Base-by-base conservation (phyloP, 1,140 invertebrate genomes). In the Magallana gigas region DNA sequence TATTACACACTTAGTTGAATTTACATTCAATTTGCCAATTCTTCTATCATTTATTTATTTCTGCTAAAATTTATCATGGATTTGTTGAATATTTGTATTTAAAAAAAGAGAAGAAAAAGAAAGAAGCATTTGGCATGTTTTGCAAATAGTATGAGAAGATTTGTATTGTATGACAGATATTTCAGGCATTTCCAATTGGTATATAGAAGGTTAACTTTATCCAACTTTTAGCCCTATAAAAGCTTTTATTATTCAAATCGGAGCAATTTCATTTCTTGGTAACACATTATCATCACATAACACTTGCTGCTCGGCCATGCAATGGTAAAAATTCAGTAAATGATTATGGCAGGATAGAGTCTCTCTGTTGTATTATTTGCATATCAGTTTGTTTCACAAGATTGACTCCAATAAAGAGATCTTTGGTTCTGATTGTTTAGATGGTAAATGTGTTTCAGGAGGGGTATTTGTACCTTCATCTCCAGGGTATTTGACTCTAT, bases 1-100 rank as follows among this genome's bases (percentile, higher is more conserved):
- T 76, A 76, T 76, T 76, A 76, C 68, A 76, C 68, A 76, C 68
- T 76, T 76, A 76, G 68, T 76, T 76, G 68, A 76, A 76, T 76
- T 76, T 76, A 36, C 68, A 76, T 36, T 76, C 68, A 76, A 76
- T 76, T 76, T 76, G 68, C 18, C 60, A 23, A 29, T 76, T 76
- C 68, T 23, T 29, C 23, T 76, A 76, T 76, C 68, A 76, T 29
- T 76, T 76, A 76, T 76, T 76, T 76, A 76, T 76, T 76, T 76
- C 68, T 76, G 11, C 23, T 29, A 36, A 76, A 76, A 12, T 76
- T 76, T 23, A 76, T 36, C 68, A 76, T 36, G 68, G 23, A 76
- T 76, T 76, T 76, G 68, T 76, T 29, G 68, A 76, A 76, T 76
- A 76, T 76, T 76, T 76, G 68, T 76, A 12, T 76, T 76, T 76